Percentiles rank a stretch among this genome's conserved stretches.
These are phyloP conservation scores for Mareca penelope DNA, from an alignment of 2,797 vertebrate genomes.

Conservation along the genomic window DNA sequence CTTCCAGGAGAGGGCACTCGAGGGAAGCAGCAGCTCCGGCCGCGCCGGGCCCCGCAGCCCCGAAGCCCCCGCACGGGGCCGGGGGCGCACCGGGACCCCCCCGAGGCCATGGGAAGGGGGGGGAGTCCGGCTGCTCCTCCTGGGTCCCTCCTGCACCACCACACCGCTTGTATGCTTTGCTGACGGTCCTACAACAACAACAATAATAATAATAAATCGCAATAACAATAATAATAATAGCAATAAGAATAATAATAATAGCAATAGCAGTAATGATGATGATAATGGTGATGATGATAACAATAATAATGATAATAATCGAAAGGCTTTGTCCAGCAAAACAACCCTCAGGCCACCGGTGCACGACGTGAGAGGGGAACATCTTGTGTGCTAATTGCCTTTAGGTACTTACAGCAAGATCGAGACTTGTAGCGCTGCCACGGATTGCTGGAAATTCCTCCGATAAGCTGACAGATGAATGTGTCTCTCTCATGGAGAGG, in stretches of 20 bases:
- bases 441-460: constrained; percentile 63
- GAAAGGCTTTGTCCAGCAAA: background rate
- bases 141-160: no score
- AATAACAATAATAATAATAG: no score
- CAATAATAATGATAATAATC: no score
- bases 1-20: constrained; percentile 76
- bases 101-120: no score
- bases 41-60: background rate
- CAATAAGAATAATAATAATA: background rate
- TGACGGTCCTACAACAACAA: background rate
- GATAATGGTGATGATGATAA: no score
- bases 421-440: constrained; percentile 45
- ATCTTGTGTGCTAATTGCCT: constrained; percentile 68
- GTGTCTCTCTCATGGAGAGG: constrained; percentile 53
- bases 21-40: constrained; percentile 64
- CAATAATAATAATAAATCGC: background rate
- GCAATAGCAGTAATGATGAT: no score
- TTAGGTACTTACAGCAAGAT: constrained; percentile 60
- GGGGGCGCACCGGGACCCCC: background rate
- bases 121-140: no score
- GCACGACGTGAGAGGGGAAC: constrained; percentile 27
- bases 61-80: background rate
- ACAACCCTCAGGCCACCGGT: constrained; percentile 12
- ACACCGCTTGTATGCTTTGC: background rate
- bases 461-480: constrained; percentile 70